Evolutionary conservation across 1,140 invertebrate species (phyloP), one percentile per base, ranked within the genome.

Genomic region (Zaprionus camerounensis): DNA sequence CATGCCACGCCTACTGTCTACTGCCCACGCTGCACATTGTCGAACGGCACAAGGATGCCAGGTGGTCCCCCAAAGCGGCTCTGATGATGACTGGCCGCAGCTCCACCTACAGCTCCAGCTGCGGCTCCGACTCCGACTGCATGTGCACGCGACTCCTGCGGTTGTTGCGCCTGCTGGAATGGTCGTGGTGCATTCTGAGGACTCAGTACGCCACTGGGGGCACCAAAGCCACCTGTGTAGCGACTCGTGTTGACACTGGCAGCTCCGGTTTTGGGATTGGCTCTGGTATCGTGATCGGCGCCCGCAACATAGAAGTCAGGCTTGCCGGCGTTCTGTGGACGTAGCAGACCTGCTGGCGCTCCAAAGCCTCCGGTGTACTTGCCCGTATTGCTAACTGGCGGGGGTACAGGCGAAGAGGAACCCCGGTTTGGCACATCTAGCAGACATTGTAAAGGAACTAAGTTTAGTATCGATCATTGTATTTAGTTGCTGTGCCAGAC

Each of bases 51-150:
- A 11, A 92, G 74, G 7, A 92, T 71, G 34, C 92, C 92, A 6
- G 92, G 92, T n/a, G 92, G 92, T 11, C 92, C 92, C 1, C 92
- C 92, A 41, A 92, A 92, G 26, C 88, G 81, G 4, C 67, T 88
- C 26, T 72, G 64, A 4, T 65, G 58, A 62, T 81, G 67, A n/a
- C 61, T 80, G 57, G 56, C 22, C 2, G 78, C 77, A 26, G 66
- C 63, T 0, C 56, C 68, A 12, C 34, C 68, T 17, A 26, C 20
- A 13, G 20, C 20, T 51, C 20, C 46, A 13, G 20, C 20, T 5
- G 20, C 3, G 11, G 46, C 46, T 12, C 46, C 24, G 46, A 22
- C 11, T 13, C 53, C 71, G 13, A 34, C 66, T 7, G 13, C 6
- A 20, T 44, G 28, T 24, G 36, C 17, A 17, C n/a, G 53, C 15